A percentile compares a stretch with the other conserved stretches of the same genome.
phyloP scores from a whole-genome alignment of 2,888 invertebrate species.

The Eupithecia inturbata region DNA sequence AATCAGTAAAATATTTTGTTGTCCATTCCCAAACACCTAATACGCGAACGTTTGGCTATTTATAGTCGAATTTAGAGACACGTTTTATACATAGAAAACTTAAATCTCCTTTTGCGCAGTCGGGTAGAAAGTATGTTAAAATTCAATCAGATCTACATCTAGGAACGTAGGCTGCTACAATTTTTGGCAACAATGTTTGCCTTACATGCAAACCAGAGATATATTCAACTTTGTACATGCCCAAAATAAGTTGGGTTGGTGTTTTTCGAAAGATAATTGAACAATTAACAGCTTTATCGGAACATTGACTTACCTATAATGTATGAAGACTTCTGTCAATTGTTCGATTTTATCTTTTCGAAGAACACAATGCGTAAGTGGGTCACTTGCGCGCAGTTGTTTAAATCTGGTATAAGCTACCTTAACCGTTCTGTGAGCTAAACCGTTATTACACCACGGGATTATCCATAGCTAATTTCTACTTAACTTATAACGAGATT shows the following conservation, averaged over 20 bases:
- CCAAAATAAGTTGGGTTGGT: not conserved
- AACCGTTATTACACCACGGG: not conserved
- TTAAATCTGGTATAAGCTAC: not conserved
- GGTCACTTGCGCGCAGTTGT: not conserved
- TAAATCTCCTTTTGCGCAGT: no score
- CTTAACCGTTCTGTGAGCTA: not conserved
- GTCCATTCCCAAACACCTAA: not conserved
- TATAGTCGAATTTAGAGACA: not conserved
- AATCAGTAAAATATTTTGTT: no score
- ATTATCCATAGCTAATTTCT: not conserved
- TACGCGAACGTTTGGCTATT: not conserved
- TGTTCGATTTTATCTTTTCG: not conserved
- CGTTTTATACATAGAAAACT: no score
- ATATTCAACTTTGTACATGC: not conserved
- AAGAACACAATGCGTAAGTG: not conserved
- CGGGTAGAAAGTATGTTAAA: no score
- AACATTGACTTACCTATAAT: no score
- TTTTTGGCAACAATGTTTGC: no score
- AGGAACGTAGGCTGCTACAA: no score
- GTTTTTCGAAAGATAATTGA: not conserved
- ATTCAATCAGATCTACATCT: no score
- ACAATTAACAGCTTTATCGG: not conserved
- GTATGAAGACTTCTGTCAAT: not conserved
- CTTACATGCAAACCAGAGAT: no score
- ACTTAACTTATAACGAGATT: not conserved